These are phyloP conservation scores for Cataglyphis altisquamis DNA, from an alignment of 2,888 invertebrate genomes.

Conservation along the genomic window DNA sequence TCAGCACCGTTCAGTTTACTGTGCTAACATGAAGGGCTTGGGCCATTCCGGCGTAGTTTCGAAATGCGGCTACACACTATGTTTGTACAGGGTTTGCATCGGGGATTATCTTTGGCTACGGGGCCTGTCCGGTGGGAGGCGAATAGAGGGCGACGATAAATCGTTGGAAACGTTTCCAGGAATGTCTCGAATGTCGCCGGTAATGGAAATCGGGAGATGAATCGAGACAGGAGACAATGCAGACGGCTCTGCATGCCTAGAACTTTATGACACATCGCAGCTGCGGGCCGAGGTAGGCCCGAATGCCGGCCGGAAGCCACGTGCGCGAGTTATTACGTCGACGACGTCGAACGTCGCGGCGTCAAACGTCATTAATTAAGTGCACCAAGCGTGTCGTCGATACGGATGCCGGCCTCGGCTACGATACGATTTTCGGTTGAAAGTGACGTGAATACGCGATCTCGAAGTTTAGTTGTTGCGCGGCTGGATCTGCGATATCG, in stretches of 20 bases:
- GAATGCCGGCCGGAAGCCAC: constrained; percentile 24
- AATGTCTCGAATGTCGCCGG: constrained; percentile 59
- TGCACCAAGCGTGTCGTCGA: constrained; percentile 15
- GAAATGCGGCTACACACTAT: constrained; percentile 41
- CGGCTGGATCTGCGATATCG: background rate
- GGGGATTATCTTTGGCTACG: constrained; percentile 59
- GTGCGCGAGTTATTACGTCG: constrained; percentile 33
- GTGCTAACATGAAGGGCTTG: constrained; percentile 19
- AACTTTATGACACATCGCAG: constrained; percentile 50
- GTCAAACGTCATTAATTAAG: constrained; percentile 54
- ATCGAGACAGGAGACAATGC: constrained; percentile 54
- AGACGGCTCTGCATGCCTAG: constrained; percentile 25
- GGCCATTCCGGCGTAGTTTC: background rate
- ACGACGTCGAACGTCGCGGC: constrained; percentile 28
- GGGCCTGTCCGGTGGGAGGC: constrained; percentile 22
- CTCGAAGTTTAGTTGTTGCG: background rate
- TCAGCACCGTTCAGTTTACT: constrained; percentile 42
- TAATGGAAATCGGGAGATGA: constrained; percentile 64
- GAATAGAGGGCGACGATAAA: constrained; percentile 53
- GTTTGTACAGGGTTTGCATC: constrained; percentile 53
- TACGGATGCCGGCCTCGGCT: background rate
- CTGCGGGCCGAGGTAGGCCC: background rate
- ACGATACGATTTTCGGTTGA: constrained; percentile 7
- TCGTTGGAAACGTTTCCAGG: constrained; percentile 66
- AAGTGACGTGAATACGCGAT: constrained; percentile 4